Evolutionary conservation across 2,797 vertebrate genomes (phyloP).

Genomic region (Urocyon cinereoargenteus): DNA sequence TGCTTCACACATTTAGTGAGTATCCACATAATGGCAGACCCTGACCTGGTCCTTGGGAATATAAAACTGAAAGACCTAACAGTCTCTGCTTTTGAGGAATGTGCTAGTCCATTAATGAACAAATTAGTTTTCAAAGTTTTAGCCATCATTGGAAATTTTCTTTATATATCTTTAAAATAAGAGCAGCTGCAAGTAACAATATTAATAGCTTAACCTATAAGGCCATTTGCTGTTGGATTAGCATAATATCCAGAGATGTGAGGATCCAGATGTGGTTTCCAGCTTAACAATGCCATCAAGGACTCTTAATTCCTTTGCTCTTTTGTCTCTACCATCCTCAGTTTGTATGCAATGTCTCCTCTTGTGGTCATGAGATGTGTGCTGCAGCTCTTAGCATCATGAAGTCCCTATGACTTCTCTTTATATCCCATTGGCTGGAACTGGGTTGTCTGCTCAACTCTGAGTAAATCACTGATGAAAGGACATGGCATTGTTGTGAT

Average conservation of each 20-base stretch:
- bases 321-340: neutral
- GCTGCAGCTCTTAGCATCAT: neutral
- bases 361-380: neutral
- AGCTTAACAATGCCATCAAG: neutral
- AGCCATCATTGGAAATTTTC: neutral
- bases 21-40: neutral
- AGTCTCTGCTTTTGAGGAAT: neutral
- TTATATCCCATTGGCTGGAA: neutral
- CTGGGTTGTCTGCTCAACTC: neutral
- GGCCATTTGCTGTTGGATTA: neutral
- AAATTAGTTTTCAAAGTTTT: slow-evolving; percentile 22
- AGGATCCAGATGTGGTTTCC: neutral
- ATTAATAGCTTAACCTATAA: neutral
- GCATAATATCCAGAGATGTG: neutral
- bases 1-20: neutral
- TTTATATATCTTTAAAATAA: slow-evolving; percentile 28
- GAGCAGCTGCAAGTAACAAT: neutral
- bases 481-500: neutral
- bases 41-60: neutral
- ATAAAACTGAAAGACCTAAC: neutral
- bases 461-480: slow-evolving; percentile 13
- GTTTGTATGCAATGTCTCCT: neutral
- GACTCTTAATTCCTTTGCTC: neutral
- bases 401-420: neutral
- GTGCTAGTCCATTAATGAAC: neutral